Base-by-base conservation (phyloP, 2,113 vertebrate species). In the Platichthys flesus region DNA sequence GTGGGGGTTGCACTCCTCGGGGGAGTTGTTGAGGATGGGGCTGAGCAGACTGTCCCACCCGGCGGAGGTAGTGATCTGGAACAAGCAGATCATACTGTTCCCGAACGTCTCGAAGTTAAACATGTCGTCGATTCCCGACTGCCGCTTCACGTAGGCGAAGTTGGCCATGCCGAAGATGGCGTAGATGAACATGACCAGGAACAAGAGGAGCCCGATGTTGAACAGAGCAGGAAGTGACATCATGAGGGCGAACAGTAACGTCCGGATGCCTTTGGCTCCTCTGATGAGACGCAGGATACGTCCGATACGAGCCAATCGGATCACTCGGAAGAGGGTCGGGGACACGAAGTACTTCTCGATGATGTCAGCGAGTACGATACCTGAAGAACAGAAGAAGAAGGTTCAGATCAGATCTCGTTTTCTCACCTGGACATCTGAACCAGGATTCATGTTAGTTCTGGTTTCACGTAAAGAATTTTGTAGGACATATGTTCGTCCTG, bases 291-390 rank as follows among this genome's bases (percentile, higher is more conserved):
- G 93, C 20, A 99, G 96, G 61, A 99, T 93, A 26, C 98, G 96
- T 63, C 98, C 98, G 1, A 99, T 99, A 0, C 98, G 95, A 56
- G 98, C 97, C 91, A 99, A 79, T 65, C 98, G 96, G 85, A 99
- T 99, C 85, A 99, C 97, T 66, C 97, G 92, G 95, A 99, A 99
- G 65, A 99, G 94, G 0, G 98, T 99, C 0, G 98, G 97, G 0
- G 98, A 99, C 77, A 99, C 98, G 84, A 99, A 99, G 81, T 99
- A 99, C 82, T 99, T 98, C 90, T 99, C 96, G 59, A 99, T 99
- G 92, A 99, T 98, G 88, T 98, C 98, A 0, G 98, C 98, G 26
- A 99, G 96, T 24, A 99, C 97, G 0, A 98, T 96, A 40, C 98
- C 98, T 98, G 89, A 18, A 37, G 9, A 37, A 71, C 16, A 85